Evolutionary conservation across 2,797 vertebrate species (phyloP).

Genomic region (Acomys russatus): DNA sequence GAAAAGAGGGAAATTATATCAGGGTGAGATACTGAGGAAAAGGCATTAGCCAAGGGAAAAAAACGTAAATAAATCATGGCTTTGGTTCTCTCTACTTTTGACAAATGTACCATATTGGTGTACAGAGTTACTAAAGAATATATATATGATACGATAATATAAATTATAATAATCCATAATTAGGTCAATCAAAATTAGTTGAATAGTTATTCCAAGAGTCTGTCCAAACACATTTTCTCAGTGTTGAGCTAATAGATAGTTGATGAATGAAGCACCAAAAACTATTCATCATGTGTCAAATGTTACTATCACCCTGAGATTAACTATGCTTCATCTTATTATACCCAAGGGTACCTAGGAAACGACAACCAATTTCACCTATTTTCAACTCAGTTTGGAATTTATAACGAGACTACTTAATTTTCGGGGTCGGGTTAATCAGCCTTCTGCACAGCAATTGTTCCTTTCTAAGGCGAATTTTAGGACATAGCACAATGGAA

Average conservation of each 20-base stretch:
- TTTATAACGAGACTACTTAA: constrained; percentile 17
- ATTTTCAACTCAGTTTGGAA: constrained; percentile 59
- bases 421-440: constrained; percentile 29
- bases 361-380: constrained; percentile 20
- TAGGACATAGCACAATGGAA: background rate
- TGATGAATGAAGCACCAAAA: constrained; percentile 3
- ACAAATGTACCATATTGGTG: background rate
- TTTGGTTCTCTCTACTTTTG: constrained; percentile 32
- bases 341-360: background rate
- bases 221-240: constrained; percentile 34
- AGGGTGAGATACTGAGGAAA: background rate
- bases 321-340: constrained; percentile 5
- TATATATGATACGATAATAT: background rate
- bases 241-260: constrained; percentile 24
- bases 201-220: background rate
- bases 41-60: background rate
- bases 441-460: background rate
- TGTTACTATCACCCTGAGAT: constrained; percentile 34
- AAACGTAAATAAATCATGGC: background rate
- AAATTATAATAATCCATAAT: constrained; percentile 38
- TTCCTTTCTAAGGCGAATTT: constrained; percentile 43
- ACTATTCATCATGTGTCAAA: constrained; percentile 14
- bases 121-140: background rate
- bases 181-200: constrained; percentile 27
- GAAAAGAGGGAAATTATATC: background rate